Evolutionary conservation across 1,140 invertebrate species (phyloP).

Genomic region (Centruroides sculpturatus): DNA sequence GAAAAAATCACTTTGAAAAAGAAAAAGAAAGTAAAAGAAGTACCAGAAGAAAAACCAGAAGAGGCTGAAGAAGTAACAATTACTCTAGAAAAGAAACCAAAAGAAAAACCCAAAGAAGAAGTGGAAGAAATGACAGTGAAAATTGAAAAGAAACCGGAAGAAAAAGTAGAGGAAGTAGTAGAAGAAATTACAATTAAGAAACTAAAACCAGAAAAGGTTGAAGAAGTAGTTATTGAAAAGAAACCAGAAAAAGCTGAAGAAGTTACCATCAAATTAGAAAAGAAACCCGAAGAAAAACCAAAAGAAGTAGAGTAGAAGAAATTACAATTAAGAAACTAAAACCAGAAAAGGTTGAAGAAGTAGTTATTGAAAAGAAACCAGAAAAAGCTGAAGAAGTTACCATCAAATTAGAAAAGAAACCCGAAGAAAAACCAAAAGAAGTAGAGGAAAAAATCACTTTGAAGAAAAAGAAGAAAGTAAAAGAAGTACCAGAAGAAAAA

Average conservation of each 20-base stretch:
- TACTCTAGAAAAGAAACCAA: constrained; percentile 2
- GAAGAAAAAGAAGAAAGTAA: constrained; percentile 9
- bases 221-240: constrained; percentile 21
- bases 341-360: neutral
- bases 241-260: constrained; percentile 22
- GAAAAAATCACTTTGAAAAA: constrained; percentile 14
- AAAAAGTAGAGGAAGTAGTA: constrained; percentile 5
- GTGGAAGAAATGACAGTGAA: neutral
- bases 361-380: neutral
- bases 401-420: constrained; percentile 29
- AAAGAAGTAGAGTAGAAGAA: constrained; percentile 19
- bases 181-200: neutral
- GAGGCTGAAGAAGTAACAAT: neutral
- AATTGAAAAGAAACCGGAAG: constrained; percentile 4
- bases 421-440: constrained; percentile 18
- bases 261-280: neutral
- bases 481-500: neutral
- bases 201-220: constrained; percentile 25
- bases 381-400: neutral
- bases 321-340: constrained; percentile 22
- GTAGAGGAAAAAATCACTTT: neutral
- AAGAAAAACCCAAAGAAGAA: constrained; percentile 11
- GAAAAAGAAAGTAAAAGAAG: constrained; percentile 10
- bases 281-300: constrained; percentile 5
- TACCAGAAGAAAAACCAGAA: neutral